Conservation (phyloP, 2,797 vertebrate genomes). For the Pipistrellus nathusii region DNA sequence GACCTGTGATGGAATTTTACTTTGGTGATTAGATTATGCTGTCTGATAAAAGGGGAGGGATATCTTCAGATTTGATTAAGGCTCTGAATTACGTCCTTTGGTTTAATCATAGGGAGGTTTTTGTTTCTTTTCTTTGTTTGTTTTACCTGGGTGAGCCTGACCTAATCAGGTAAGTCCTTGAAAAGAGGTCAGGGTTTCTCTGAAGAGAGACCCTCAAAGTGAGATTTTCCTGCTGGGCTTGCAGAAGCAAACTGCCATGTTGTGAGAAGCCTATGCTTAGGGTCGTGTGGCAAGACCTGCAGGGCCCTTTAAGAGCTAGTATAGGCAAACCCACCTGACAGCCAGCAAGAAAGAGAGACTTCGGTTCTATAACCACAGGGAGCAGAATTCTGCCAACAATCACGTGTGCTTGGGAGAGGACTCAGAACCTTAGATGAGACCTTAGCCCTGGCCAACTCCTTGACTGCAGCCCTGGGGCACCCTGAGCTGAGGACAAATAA, state of each 20-base stretch:
- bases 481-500: background rate
- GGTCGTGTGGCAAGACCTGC: background rate
- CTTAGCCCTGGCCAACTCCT: background rate
- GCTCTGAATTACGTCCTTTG: background rate
- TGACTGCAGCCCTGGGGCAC: background rate
- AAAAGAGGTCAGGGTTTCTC: background rate
- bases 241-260: background rate
- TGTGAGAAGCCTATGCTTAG: background rate
- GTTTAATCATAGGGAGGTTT: background rate
- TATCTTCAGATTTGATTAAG: conserved; percentile 5
- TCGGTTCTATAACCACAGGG: background rate
- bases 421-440: background rate
- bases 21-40: background rate
- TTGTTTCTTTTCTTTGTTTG: background rate
- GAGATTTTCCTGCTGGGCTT: background rate
- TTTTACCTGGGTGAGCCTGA: background rate
- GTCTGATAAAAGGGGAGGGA: background rate
- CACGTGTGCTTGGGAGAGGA: background rate
- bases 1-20: background rate
- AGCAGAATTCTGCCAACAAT: background rate
- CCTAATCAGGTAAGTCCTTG: background rate
- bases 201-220: background rate
- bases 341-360: background rate
- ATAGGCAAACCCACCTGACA: background rate
- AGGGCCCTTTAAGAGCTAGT: background rate